A percentile compares a stretch with the other conserved stretches of the same genome.
phyloP scores from a whole-genome alignment of 2,113 vertebrate genomes.

The Antigone vipio region DNA sequence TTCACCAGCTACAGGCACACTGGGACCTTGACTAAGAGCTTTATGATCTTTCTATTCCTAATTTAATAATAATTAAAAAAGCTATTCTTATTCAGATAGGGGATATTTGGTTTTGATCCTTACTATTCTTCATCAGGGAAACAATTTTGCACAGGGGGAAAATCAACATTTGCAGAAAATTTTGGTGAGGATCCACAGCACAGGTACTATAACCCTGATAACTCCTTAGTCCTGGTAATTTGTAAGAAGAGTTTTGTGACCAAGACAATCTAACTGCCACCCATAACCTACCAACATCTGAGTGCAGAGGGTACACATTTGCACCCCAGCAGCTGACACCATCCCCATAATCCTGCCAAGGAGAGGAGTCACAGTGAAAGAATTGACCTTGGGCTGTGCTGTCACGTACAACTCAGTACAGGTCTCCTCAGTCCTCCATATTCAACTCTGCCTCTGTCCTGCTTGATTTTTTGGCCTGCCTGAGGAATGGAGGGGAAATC shows the following conservation, averaged over 20 bases:
- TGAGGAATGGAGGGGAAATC: background rate
- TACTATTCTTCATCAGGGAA: background rate
- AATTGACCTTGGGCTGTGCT: background rate
- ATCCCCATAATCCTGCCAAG: background rate
- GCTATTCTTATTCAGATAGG: background rate
- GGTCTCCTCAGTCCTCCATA: background rate
- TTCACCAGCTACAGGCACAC: background rate
- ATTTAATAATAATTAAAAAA: background rate
- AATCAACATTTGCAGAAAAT: background rate
- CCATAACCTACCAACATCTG: background rate
- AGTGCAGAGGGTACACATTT: background rate
- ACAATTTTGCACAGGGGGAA: background rate
- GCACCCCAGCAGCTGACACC: background rate
- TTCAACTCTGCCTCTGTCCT: background rate
- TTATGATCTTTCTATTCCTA: background rate
- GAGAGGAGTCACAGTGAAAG: background rate
- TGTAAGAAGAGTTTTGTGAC: background rate
- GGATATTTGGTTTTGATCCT: background rate
- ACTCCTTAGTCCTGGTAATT: background rate
- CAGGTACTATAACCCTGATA: background rate
- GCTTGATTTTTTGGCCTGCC: background rate
- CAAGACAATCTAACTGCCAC: background rate
- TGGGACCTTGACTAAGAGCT: background rate
- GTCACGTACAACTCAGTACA: background rate
- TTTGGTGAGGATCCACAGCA: background rate